Evolutionary conservation across 2,888 invertebrate species (phyloP), one percentile per base, ranked within the genome.

Genomic region (Sthenelais limicola): DNA sequence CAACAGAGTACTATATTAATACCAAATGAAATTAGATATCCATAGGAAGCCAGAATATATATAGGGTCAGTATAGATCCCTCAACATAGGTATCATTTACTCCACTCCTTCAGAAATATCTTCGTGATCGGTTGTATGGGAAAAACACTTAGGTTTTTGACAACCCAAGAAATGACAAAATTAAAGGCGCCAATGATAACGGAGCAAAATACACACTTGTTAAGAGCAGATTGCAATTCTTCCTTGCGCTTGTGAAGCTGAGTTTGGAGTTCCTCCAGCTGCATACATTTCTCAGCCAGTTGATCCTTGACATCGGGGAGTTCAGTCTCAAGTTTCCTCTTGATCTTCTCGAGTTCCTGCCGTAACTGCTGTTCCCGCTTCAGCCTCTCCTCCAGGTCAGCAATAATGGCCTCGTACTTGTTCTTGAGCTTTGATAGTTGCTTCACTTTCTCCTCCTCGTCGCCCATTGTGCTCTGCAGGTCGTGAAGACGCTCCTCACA

Each of bases 371-470:
- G 96, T 88, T 99, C 97, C 90, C 97, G 97, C 68, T 96, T 91
- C 51, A 98, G 89, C 81, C 89, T 92, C 88, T 98, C 98, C 84
- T 99, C 98, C 0, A 98, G 89, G 86, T 99, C 98, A 0, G 94
- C 94, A 76, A 98, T 96, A 24, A 95, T 94, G 0, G 95, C 92
- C 90, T 98, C 98, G 85, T 98, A 97, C 86, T 98, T 99, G 28
- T 94, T 92, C 88, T 98, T 98, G 76, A 97, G 90, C 88, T 99
- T 98, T 71, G 82, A 83, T 43, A 88, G 82, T 72, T 89, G 88
- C 79, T 90, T 90, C 49, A 83, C 94, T 85, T 98, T 98, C 87
- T 99, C 99, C 85, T 99, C 99, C 86, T 99, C 98, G 83, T 98
- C 98, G 0, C 96, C 96, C 58, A 99, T 90, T 0, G 96, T 94